Conservation (phyloP, 1,140 invertebrate genomes). For the Stenopsyche tienmushanensis region DNA sequence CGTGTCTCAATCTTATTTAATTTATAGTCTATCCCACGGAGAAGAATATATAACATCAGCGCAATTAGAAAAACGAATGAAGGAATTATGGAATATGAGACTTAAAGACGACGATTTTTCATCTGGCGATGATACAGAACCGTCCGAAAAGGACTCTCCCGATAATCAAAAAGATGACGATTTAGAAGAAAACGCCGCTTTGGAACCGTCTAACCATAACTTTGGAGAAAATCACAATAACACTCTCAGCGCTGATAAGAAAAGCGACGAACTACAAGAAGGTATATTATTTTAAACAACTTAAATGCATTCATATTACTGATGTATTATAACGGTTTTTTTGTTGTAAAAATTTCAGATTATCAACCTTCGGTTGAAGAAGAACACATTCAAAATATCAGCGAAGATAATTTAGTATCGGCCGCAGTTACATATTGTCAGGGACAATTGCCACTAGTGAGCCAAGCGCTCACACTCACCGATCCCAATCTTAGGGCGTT, state of each 20-base stretch:
- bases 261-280: constrained; percentile 29
- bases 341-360: constrained; percentile 45
- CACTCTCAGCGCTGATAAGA: constrained; percentile 13
- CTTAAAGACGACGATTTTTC: constrained; percentile 46
- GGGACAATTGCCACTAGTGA: constrained; percentile 74
- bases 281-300: constrained; percentile 14
- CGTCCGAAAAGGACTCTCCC: constrained; percentile 44
- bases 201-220: constrained; percentile 36
- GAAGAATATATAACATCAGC: constrained; percentile 82
- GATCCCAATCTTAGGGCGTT: constrained; percentile 63
- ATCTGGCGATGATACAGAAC: constrained; percentile 43
- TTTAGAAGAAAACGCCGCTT: constrained; percentile 21
- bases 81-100: constrained; percentile 62
- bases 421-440: constrained; percentile 79
- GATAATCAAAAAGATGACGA: constrained; percentile 36
- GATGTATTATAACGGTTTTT: constrained; percentile 1
- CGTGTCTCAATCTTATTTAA: neutral
- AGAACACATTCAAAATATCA: constrained; percentile 68
- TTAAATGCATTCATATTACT: neutral
- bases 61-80: constrained; percentile 69
- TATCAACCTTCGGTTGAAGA: constrained; percentile 50
- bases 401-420: constrained; percentile 75
- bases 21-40: constrained; percentile 72
- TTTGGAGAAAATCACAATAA: constrained; percentile 31
- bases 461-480: constrained; percentile 68